A percentile compares a stretch with the other conserved stretches of the same genome.
Conservation (phyloP, 2,113 vertebrate genomes). For the Bubo blakistoni region DNA sequence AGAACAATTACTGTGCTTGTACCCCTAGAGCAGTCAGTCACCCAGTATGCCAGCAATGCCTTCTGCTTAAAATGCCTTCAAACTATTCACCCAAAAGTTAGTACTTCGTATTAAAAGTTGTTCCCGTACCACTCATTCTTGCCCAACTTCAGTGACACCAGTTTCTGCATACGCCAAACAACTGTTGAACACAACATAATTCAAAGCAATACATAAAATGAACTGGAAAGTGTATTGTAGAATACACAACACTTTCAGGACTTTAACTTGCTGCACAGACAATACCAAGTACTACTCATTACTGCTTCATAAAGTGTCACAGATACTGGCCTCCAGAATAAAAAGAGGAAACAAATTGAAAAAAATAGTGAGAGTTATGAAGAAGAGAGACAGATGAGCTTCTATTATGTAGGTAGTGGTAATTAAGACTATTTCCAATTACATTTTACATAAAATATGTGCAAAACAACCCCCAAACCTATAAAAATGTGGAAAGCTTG, state of each 20-base stretch:
- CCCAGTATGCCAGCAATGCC: rapidly evolving
- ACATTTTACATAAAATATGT: neutral
- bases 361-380: neutral
- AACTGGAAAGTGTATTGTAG: neutral
- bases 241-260: neutral
- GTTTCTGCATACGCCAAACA: neutral
- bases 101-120: neutral
- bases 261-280: neutral
- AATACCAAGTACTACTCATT: neutral
- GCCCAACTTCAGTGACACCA: neutral
- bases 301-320: neutral
- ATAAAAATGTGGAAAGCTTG: neutral
- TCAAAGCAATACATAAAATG: neutral
- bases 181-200: neutral
- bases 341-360: neutral
- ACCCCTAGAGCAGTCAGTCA: neutral
- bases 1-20: neutral
- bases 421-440: neutral
- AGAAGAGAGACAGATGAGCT: neutral
- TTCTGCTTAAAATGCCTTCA: neutral
- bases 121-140: neutral
- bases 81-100: neutral
- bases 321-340: neutral
- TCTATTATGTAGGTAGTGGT: neutral
- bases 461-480: neutral